Conservation (phyloP, 2,888 invertebrate species). For the Spodoptera exigua region DNA sequence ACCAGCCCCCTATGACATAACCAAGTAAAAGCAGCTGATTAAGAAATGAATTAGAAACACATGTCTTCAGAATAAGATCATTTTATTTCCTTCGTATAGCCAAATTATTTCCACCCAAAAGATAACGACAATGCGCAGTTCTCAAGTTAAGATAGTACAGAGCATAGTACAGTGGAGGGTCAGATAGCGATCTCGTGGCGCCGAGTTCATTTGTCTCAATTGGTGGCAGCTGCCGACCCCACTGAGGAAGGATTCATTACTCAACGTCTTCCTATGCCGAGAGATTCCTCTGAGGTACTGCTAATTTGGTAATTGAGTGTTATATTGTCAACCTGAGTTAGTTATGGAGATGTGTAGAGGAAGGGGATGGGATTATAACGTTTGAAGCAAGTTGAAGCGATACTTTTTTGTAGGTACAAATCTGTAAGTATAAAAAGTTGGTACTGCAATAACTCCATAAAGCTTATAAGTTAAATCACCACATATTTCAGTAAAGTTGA, state of each 20-base stretch:
- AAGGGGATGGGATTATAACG: not conserved
- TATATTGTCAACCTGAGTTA: slow-evolving; percentile 36
- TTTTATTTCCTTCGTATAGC: not conserved
- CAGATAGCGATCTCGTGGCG: slow-evolving; percentile 69
- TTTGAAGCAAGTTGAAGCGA: not conserved
- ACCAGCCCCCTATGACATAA: too few relatives aligned
- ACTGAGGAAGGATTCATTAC: slow-evolving; percentile 50
- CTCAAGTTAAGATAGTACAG: slow-evolving; percentile 31
- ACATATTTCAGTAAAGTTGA: too few relatives aligned
- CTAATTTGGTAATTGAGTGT: slow-evolving; percentile 44
- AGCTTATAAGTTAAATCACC: too few relatives aligned
- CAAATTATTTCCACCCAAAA: slow-evolving; percentile 22
- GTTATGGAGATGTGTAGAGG: slow-evolving; percentile 24
- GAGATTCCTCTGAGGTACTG: slow-evolving; percentile 46
- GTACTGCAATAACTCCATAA: too few relatives aligned
- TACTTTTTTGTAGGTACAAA: too few relatives aligned
- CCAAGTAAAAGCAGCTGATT: too few relatives aligned
- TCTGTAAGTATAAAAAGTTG: too few relatives aligned
- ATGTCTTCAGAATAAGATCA: not conserved
- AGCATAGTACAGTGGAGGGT: slow-evolving; percentile 41
- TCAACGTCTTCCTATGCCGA: slow-evolving; percentile 49
- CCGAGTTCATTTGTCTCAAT: slow-evolving; percentile 83
- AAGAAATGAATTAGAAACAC: too few relatives aligned
- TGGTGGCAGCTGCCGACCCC: slow-evolving; percentile 75
- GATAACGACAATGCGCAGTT: slow-evolving; percentile 27